Conservation (phyloP, 2,797 vertebrate genomes). For the Pachyuromys duprasi region DNA sequence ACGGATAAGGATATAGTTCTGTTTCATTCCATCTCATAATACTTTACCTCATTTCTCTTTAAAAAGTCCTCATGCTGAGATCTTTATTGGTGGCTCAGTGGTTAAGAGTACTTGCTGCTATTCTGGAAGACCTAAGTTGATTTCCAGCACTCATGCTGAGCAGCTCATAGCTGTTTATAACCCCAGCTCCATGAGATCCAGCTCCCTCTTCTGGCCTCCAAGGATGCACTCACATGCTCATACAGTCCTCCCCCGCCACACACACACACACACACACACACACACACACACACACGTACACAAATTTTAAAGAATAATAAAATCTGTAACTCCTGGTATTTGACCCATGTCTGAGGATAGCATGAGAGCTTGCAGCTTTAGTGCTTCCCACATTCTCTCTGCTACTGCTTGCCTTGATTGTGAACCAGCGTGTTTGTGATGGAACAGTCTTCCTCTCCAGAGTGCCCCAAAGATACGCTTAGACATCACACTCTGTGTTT, state of each 20-base stretch:
- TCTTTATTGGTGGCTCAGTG: too few species aligned
- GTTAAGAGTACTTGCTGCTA: background rate
- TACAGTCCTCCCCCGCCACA: background rate
- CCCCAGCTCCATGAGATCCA: background rate
- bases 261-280: background rate
- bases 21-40: background rate
- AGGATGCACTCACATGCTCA: background rate
- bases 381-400: background rate
- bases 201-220: background rate
- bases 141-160: background rate
- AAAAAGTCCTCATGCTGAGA: background rate
- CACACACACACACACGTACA: background rate
- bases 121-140: background rate
- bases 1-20: conserved; percentile 7
- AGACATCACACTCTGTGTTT: background rate
- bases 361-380: background rate
- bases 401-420: background rate
- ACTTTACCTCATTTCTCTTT: background rate
- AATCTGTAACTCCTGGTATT: background rate
- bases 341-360: background rate
- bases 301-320: background rate
- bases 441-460: background rate
- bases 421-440: background rate
- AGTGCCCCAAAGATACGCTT: background rate
- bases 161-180: background rate